Conservation (phyloP, 1,140 invertebrate genomes). For the Drosophila simulans region DNA sequence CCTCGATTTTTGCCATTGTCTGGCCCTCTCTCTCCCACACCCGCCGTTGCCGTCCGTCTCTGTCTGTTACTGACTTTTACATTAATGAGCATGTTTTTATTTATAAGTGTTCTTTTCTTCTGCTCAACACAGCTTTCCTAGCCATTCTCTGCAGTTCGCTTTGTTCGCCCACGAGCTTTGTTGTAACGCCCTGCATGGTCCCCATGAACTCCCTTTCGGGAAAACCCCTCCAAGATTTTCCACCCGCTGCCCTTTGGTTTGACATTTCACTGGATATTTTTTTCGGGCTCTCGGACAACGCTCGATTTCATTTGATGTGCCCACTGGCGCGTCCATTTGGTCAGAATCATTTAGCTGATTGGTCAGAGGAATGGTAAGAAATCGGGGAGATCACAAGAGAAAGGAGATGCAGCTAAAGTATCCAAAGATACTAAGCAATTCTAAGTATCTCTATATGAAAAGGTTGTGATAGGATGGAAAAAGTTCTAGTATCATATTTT, state of each 20-base stretch:
- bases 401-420: not conserved
- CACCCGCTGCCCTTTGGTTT: constrained; percentile 28
- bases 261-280: constrained; percentile 56
- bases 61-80: constrained; percentile 64
- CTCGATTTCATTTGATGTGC: constrained; percentile 80
- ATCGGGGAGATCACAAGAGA: not conserved
- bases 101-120: constrained; percentile 70
- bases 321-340: constrained; percentile 51
- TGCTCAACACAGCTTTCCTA: constrained; percentile 11
- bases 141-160: constrained; percentile 17
- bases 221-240: constrained; percentile 4
- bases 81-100: constrained; percentile 83
- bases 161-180: constrained; percentile 35
- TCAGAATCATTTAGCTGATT: constrained; percentile 76
- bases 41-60: not conserved
- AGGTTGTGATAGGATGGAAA: no score
- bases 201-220: not conserved
- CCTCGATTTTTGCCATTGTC: constrained; percentile 15
- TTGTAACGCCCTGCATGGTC: constrained; percentile 9
- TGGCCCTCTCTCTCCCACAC: constrained; percentile 3
- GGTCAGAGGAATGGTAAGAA: constrained; percentile 20
- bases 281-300: constrained; percentile 35
- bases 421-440: not conserved
- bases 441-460: no score
- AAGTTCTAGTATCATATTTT: no score